Evolutionary conservation across 2,113 vertebrate species (phyloP).

Genomic region (Cyprinodon tularosa): DNA sequence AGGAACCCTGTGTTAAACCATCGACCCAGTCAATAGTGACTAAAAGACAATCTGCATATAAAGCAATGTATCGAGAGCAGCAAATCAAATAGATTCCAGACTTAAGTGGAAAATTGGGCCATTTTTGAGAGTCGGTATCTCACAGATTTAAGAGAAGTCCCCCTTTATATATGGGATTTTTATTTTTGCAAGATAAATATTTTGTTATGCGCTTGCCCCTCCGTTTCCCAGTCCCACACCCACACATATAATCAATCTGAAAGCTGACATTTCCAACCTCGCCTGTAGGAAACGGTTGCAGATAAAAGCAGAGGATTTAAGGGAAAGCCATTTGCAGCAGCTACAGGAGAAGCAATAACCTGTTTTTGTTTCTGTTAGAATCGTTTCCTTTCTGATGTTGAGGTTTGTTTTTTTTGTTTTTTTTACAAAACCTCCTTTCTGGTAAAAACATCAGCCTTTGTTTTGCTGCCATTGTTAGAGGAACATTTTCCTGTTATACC

Average conservation of each 20-base stretch:
- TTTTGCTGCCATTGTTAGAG: constrained; percentile 7
- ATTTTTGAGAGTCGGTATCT: neutral
- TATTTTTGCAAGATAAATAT: neutral
- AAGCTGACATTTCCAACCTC: constrained; percentile 41
- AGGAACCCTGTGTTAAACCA: neutral
- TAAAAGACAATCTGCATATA: neutral
- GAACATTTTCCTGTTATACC: constrained; percentile 39
- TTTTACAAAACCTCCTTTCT: constrained; percentile 7
- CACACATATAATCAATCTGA: constrained; percentile 35
- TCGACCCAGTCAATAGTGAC: neutral
- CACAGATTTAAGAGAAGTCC: neutral
- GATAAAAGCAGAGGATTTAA: constrained; percentile 17
- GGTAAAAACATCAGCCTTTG: constrained; percentile 44
- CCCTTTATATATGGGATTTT: neutral
- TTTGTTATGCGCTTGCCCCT: constrained; percentile 4
- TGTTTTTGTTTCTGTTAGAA: constrained; percentile 7
- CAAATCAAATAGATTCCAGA: neutral
- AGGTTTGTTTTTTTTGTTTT: neutral
- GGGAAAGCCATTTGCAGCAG: neutral
- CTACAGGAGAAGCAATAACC: constrained; percentile 7
- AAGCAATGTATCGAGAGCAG: neutral
- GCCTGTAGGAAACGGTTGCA: constrained; percentile 18
- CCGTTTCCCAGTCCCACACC: constrained; percentile 9
- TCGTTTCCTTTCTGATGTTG: neutral
- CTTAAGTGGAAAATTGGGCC: neutral